A percentile compares a stretch with the other conserved stretches of the same genome.
Evolutionary conservation across 2,888 invertebrate genomes (phyloP).

Genomic region (Lithophane ornitopus): DNA sequence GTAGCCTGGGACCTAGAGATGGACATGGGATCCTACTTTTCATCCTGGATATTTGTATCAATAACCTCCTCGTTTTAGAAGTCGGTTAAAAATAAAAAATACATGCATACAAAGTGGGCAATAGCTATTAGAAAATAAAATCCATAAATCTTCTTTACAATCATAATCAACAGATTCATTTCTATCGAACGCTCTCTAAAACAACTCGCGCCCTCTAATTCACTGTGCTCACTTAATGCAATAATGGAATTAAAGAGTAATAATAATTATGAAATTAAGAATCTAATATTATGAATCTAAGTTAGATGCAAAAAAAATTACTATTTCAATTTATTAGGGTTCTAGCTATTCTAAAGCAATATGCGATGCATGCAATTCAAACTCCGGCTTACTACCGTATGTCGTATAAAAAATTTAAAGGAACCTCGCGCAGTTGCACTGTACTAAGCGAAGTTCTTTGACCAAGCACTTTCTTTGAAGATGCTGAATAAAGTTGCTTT

Average conservation of each 20-base stretch:
- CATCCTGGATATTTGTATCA: too few relatives aligned
- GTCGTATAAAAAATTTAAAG: not conserved
- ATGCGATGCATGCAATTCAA: not conserved
- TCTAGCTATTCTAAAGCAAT: not conserved
- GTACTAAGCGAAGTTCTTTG: not conserved
- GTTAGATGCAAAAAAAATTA: too few relatives aligned
- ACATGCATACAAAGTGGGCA: too few relatives aligned
- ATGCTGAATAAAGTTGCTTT: not conserved
- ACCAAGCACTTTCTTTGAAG: not conserved
- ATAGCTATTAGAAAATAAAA: not conserved
- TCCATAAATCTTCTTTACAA: not conserved
- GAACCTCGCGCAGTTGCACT: not conserved
- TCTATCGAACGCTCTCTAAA: conserved; percentile 2
- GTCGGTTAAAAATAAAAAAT: too few relatives aligned
- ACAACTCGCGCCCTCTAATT: not conserved
- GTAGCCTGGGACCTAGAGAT: too few relatives aligned
- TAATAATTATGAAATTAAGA: conserved; percentile 33
- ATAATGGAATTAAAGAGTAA: conserved; percentile 36
- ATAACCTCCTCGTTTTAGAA: too few relatives aligned
- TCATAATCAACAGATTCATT: not conserved
- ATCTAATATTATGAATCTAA: conserved; percentile 3
- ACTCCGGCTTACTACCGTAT: not conserved
- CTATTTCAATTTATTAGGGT: too few relatives aligned
- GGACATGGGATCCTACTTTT: too few relatives aligned
- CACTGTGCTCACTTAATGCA: conserved; percentile 32